Conservation (phyloP, 53 echinoderm and acorn worm species). For the Arbacia lixula region DNA sequence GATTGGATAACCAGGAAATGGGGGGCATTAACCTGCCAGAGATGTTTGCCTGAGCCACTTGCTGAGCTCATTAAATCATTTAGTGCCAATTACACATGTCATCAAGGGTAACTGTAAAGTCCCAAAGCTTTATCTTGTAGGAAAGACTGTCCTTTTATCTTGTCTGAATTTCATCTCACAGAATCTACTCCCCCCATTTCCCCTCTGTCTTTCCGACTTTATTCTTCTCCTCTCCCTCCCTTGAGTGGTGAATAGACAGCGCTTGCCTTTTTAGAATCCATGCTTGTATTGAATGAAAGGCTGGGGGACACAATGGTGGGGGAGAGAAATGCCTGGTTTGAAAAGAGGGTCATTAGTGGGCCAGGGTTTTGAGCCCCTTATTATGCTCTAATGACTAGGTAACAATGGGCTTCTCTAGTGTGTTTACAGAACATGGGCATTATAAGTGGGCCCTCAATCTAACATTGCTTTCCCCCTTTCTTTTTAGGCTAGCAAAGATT, state of each 20-base stretch:
- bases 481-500: too few relatives aligned
- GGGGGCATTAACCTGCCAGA: conserved; percentile 35
- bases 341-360: conserved; percentile 49
- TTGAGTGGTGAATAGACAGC: not conserved
- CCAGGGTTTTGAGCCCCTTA: conserved; percentile 33
- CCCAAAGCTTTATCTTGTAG: not conserved
- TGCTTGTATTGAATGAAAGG: conserved; percentile 3
- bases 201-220: not conserved
- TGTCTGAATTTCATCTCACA: not conserved
- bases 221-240: not conserved
- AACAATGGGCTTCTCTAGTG: conserved; percentile 30
- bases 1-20: conserved; percentile 47
- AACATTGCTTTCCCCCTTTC: not conserved
- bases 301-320: conserved; percentile 1
- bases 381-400: conserved; percentile 45
- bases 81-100: conserved; percentile 44
- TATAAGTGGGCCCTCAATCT: not conserved
- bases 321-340: conserved; percentile 15
- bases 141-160: conserved; percentile 12
- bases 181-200: not conserved
- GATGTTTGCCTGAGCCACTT: conserved; percentile 37
- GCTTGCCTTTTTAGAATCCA: conserved; percentile 47
- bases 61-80: conserved; percentile 44
- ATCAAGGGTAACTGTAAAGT: conserved; percentile 23
- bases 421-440: conserved; percentile 42